A percentile compares a stretch with the other conserved stretches of the same genome.
These are phyloP conservation scores for Ivindomyrus marchei DNA, from an alignment of 2,113 vertebrate species.

Conservation along the genomic window DNA sequence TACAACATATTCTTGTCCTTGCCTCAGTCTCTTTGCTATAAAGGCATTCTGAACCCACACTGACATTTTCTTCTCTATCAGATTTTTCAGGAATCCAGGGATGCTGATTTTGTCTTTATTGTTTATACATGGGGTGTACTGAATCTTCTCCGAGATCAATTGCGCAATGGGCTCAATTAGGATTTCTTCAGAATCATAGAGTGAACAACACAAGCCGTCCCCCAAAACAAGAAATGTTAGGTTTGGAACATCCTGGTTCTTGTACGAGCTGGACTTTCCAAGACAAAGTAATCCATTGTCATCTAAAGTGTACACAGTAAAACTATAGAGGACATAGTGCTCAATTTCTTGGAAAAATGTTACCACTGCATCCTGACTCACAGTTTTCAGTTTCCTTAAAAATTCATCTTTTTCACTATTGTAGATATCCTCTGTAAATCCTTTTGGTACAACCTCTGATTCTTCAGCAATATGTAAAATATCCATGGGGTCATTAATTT, in stretches of 20 bases:
- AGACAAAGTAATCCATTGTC: conserved; percentile 14
- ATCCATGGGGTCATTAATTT: conserved; percentile 17
- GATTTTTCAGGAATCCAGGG: conserved; percentile 22
- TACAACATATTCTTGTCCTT: conserved; percentile 25
- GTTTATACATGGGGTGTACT: conserved; percentile 19
- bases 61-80: conserved; percentile 3
- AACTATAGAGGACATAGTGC: conserved; percentile 22
- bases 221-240: conserved; percentile 24
- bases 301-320: conserved; percentile 21
- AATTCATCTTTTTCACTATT: background rate
- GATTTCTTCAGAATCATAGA: conserved; percentile 24
- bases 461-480: conserved; percentile 17
- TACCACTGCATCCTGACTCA: conserved; percentile 14
- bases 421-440: background rate
- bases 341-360: conserved; percentile 15
- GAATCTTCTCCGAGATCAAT: background rate
- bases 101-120: conserved; percentile 16
- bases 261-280: background rate
- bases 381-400: conserved; percentile 9
- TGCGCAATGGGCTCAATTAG: conserved; percentile 11
- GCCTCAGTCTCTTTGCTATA: conserved; percentile 16
- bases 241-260: background rate
- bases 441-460: background rate
- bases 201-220: conserved; percentile 22
- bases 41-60: conserved; percentile 37